A percentile compares a stretch with the other conserved stretches of the same genome.
Evolutionary conservation across 2,888 invertebrate genomes (phyloP).

Genomic region (Tenthredo notha): DNA sequence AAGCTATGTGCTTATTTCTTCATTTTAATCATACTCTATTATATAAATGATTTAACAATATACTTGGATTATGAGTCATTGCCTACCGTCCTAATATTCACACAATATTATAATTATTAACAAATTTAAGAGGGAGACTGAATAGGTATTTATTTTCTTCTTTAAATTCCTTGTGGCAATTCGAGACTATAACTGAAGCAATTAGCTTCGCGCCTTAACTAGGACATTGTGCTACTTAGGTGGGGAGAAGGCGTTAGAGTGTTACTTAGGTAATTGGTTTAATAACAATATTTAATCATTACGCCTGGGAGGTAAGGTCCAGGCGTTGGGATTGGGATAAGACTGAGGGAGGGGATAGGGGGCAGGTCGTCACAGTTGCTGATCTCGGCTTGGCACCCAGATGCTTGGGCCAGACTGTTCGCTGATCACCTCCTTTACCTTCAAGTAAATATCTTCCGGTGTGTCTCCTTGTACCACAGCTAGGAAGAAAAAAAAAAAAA

Average conservation of each 20-base stretch:
- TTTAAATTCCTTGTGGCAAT: constrained; percentile 62
- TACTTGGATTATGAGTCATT: constrained; percentile 52
- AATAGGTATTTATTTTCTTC: constrained; percentile 51
- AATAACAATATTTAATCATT: constrained; percentile 70
- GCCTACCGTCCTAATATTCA: constrained; percentile 53
- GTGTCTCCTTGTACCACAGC: constrained; percentile 98
- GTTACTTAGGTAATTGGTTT: constrained; percentile 67
- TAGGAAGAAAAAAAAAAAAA: constrained; percentile 74
- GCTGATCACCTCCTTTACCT: constrained; percentile 96
- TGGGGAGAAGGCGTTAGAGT: constrained; percentile 65
- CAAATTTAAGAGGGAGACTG: constrained; percentile 53
- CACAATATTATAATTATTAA: constrained; percentile 55
- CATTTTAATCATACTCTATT: constrained; percentile 46
- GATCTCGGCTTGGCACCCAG: constrained; percentile 96
- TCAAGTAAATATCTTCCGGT: constrained; percentile 97
- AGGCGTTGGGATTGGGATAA: constrained; percentile 69
- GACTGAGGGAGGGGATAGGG: constrained; percentile 71
- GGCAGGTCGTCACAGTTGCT: constrained; percentile 92
- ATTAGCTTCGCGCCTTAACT: constrained; percentile 56
- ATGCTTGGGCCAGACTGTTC: constrained; percentile 97
- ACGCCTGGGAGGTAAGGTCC: constrained; percentile 76
- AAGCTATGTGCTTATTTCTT: constrained; percentile 38
- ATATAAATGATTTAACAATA: constrained; percentile 41
- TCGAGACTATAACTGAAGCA: constrained; percentile 56
- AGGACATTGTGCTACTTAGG: constrained; percentile 69